Conservation (phyloP, 2,797 vertebrate species). For the Chanos chanos region DNA sequence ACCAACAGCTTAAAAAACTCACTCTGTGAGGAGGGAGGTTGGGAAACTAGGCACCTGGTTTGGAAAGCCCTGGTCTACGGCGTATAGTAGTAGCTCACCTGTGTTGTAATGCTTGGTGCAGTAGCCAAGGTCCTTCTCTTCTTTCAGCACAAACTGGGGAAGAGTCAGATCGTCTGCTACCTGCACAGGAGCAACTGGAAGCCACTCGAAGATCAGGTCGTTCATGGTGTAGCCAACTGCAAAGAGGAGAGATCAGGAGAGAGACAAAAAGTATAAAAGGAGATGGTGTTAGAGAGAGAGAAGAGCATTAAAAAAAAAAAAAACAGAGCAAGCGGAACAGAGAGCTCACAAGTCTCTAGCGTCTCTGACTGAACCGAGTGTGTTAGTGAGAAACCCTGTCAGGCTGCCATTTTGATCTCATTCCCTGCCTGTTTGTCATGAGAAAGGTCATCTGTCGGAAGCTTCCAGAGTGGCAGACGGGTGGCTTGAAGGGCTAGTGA, state of each 20-base stretch:
- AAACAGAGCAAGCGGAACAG: neutral
- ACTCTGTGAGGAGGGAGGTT: too few relatives aligned
- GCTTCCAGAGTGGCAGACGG: constrained; percentile 32
- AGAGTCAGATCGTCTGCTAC: constrained; percentile 91
- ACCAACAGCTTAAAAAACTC: too few relatives aligned
- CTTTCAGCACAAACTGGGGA: constrained; percentile 89
- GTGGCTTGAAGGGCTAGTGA: constrained; percentile 52
- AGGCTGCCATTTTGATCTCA: constrained; percentile 41
- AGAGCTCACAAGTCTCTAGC: neutral
- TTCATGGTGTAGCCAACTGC: constrained; percentile 97
- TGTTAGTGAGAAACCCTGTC: constrained; percentile 15
- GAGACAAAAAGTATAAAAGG: constrained; percentile 4
- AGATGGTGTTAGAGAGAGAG: neutral
- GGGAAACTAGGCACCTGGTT: too few relatives aligned
- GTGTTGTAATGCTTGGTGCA: constrained; percentile 95
- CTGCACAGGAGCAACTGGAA: constrained; percentile 85
- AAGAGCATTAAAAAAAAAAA: neutral
- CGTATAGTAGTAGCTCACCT: too few relatives aligned
- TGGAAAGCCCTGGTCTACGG: too few relatives aligned
- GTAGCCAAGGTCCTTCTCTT: constrained; percentile 90
- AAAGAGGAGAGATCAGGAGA: constrained; percentile 29
- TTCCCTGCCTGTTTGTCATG: constrained; percentile 47
- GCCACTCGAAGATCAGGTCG: constrained; percentile 91
- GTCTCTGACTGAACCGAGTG: too few relatives aligned
- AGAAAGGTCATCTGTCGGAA: constrained; percentile 56